phyloP scores from a whole-genome alignment of 2,888 invertebrate genomes.

The Stomorhina lunata region DNA sequence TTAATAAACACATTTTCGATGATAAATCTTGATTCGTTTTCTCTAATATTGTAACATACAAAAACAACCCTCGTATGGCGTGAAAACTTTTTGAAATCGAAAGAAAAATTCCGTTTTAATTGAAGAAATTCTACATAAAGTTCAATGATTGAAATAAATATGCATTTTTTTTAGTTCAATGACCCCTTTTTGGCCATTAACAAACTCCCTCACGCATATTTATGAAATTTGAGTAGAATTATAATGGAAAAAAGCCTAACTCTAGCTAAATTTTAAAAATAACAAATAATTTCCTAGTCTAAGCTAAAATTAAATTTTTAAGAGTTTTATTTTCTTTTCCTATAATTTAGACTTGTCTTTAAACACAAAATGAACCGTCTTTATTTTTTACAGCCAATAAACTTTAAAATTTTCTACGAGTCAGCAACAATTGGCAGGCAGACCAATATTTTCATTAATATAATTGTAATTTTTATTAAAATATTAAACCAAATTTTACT shows the following conservation, averaged over 20 bases:
- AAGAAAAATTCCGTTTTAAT: background rate
- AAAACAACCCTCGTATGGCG: too few relatives aligned
- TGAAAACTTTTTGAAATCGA: too few relatives aligned
- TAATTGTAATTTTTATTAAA: conserved; percentile 64
- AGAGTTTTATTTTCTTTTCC: background rate
- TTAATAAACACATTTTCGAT: too few relatives aligned
- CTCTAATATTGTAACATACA: too few relatives aligned
- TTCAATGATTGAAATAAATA: background rate
- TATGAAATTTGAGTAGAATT: conserved; percentile 22
- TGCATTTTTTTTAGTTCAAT: conserved; percentile 4
- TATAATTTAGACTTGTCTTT: conserved; percentile 51
- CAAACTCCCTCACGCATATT: conserved; percentile 20
- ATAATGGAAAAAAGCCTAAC: background rate
- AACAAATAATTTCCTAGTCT: background rate
- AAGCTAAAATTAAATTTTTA: conserved; percentile 4
- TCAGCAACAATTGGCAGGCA: conserved; percentile 45
- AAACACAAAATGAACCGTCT: background rate
- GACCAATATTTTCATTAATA: conserved; percentile 73
- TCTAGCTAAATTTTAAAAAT: background rate
- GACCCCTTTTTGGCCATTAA: background rate
- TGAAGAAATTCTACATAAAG: background rate
- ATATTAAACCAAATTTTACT: conserved; percentile 23
- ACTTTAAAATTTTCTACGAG: background rate
- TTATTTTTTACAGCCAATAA: background rate
- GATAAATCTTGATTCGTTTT: too few relatives aligned